Base-by-base conservation (phyloP, 2,797 vertebrate genomes). In the Microctenopoma stevenorrisi region DNA sequence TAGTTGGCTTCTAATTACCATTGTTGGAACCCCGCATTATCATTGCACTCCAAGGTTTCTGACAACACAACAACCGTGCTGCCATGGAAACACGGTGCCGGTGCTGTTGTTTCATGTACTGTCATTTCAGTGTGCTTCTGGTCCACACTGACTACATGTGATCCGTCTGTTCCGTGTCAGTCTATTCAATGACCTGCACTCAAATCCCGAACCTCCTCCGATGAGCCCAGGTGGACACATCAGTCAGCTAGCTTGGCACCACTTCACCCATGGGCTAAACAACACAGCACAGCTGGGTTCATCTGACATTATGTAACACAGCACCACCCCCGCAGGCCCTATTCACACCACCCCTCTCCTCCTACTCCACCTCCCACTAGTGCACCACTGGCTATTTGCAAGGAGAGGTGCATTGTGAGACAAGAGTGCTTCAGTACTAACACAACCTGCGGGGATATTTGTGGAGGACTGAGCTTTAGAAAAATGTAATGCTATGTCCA, bases 241-340 rank as follows among this genome's bases (percentile, higher is more conserved):
- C 85, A 66, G 75, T 84, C 76, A 4, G 82, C 79, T 60, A 15
- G 65, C 68, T 73, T 74, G 68, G 77, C 86, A 81, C 68, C 61
- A 64, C 73, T 82, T 85, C 81, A 86, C 74, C 86, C 72, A 79
- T 74, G 71, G 76, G 83, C 86, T 72, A 72, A 88, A 86, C 86
- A 87, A 78, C 83, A 57, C 60, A 35, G 74, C 86, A 81, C 88
- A 87, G 90, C 89, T 91, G 91, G 88, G 85, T 76, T 81, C 62
- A 60, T 78, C 81, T 74, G 85, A 79, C 68, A 73, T 91, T 92
- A 93, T 81, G 82, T 81, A 92, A 92, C 46, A 4, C 74, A 40
- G 79, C 68, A 62, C 85, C 88, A 84, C 88, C 91, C 86, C 87
- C 88, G 67, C 91, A 86, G 78, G 86, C 90, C 88, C 79, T 69